These are phyloP conservation scores for Tetramorium alpestre DNA, from an alignment of 1,140 invertebrate species.

Conservation along the genomic window DNA sequence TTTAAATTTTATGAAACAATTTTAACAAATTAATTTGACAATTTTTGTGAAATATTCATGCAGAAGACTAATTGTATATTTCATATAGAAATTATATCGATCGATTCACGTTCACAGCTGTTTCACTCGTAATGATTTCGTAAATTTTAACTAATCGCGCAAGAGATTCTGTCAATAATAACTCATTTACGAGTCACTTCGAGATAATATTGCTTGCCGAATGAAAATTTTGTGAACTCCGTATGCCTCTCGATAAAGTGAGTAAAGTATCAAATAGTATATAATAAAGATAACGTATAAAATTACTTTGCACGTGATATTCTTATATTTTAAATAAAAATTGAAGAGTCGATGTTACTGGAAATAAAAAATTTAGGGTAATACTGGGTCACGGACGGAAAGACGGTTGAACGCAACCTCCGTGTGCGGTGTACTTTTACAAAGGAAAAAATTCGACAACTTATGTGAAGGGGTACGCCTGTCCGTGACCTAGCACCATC, in stretches of 20 bases:
- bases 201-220: background rate
- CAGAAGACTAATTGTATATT: background rate
- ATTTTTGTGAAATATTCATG: background rate
- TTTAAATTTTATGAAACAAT: background rate
- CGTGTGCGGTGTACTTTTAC: slow-evolving; percentile 35
- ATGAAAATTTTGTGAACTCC: background rate
- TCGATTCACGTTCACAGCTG: background rate
- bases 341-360: background rate
- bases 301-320: background rate
- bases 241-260: background rate
- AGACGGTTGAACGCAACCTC: slow-evolving; percentile 8
- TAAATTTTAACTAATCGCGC: background rate
- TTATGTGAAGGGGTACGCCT: slow-evolving; percentile 35
- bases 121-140: background rate
- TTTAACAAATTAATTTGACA: background rate
- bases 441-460: slow-evolving; percentile 51
- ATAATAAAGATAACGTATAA: background rate
- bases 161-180: background rate
- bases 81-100: background rate
- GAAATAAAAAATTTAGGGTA: slow-evolving; percentile 34
- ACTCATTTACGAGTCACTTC: background rate
- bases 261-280: background rate
- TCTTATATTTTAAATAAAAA: background rate
- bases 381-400: slow-evolving; percentile 51
- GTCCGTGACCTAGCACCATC: slow-evolving; percentile 51